A percentile compares a stretch with the other conserved stretches of the same genome.
These are phyloP conservation scores for Glyphotaelius pellucidus DNA, from an alignment of 2,888 invertebrate genomes.

Conservation along the genomic window DNA sequence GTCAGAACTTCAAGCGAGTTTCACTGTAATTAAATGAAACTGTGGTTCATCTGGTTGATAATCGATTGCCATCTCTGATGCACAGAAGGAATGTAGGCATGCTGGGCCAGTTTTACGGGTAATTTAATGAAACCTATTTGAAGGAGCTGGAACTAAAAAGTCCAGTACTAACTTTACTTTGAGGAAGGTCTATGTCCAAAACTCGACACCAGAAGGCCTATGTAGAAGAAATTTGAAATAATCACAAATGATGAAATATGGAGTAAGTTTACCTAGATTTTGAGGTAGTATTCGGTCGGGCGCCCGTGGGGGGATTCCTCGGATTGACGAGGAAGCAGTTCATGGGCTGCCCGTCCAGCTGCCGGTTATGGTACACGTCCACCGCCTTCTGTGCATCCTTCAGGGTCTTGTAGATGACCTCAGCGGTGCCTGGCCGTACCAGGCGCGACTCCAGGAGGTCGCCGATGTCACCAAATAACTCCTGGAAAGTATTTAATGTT, in stretches of 20 bases:
- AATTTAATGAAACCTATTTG: too few species aligned
- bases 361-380: conserved; percentile 94
- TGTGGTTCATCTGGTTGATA: too few species aligned
- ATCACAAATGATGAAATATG: neutral
- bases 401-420: conserved; percentile 91
- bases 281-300: conserved; percentile 40
- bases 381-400: conserved; percentile 94
- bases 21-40: too few species aligned
- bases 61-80: too few species aligned
- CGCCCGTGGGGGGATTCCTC: conserved; percentile 70
- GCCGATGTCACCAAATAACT: conserved; percentile 95
- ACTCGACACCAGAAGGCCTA: too few species aligned
- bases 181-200: neutral
- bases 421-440: conserved; percentile 92
- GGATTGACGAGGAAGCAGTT: conserved; percentile 91
- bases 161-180: neutral
- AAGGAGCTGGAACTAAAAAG: neutral
- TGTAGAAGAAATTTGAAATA: neutral
- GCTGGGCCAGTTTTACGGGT: too few species aligned
- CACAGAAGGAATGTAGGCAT: too few species aligned
- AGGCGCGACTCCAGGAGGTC: conserved; percentile 89
- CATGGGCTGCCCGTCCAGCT: conserved; percentile 96
- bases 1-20: too few species aligned
- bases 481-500: conserved; percentile 75
- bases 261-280: conserved; percentile 50